phyloP scores from a whole-genome alignment of 2,797 vertebrate genomes.

The Percopsis omiscomaycus region DNA sequence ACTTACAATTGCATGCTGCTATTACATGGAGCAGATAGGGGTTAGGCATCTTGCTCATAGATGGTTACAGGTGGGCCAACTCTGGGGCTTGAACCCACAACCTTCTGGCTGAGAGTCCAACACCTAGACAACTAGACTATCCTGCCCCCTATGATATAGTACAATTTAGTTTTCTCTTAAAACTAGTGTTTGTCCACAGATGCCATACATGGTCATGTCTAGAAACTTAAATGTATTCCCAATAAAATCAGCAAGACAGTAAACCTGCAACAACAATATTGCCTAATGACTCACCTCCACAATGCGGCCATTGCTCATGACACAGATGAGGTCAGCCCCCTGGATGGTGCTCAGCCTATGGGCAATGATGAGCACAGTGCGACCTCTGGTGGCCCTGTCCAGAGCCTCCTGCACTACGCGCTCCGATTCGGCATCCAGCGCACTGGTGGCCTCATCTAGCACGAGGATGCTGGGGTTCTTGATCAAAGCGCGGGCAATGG shows the following conservation, averaged over 20 bases:
- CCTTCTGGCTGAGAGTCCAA: too few relatives aligned
- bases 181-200: too few relatives aligned
- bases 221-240: slow-evolving; percentile 23
- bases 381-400: slow-evolving; percentile 84
- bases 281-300: slow-evolving; percentile 82
- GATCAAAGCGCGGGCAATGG: slow-evolving; percentile 90
- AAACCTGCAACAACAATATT: slow-evolving; percentile 6
- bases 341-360: slow-evolving; percentile 95
- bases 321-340: slow-evolving; percentile 85
- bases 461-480: slow-evolving; percentile 89
- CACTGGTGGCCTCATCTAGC: slow-evolving; percentile 94
- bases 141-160: too few relatives aligned
- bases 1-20: too few relatives aligned
- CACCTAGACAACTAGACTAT: too few relatives aligned
- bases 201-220: not conserved
- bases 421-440: slow-evolving; percentile 89
- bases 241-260: slow-evolving; percentile 23
- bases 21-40: too few relatives aligned
- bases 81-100: too few relatives aligned
- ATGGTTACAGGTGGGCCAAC: too few relatives aligned
- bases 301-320: slow-evolving; percentile 85
- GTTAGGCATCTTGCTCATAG: too few relatives aligned
- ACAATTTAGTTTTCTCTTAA: too few relatives aligned
- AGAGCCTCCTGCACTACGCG: slow-evolving; percentile 89
- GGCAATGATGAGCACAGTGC: slow-evolving; percentile 93